A percentile compares a stretch with the other conserved stretches of the same genome.
Conservation (phyloP, 37 sponge, comb jelly and placozoan genomes). For the Dysidea cf. avara region DNA sequence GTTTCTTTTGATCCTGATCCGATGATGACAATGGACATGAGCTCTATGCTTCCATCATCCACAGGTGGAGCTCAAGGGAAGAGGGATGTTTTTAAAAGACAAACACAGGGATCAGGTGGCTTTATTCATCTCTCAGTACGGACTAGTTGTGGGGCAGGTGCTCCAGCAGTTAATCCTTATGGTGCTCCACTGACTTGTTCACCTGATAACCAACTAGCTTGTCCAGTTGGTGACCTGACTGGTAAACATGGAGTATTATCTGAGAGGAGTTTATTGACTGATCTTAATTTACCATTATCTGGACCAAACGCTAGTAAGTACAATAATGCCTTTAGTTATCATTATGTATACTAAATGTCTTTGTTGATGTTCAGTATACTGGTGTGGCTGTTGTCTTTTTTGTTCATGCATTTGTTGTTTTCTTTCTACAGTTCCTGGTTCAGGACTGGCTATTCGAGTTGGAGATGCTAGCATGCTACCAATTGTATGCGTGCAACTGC, state of each 20-base stretch:
- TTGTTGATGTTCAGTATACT: not conserved
- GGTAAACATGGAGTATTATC: constrained; percentile 52
- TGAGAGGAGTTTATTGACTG: constrained; percentile 49
- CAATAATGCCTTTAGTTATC: not conserved
- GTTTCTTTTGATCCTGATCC: too few relatives aligned
- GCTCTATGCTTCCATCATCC: too few relatives aligned
- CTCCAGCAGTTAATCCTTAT: not conserved
- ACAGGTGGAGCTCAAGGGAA: too few relatives aligned
- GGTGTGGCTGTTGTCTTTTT: not conserved
- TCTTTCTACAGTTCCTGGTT: not conserved
- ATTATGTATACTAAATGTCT: not conserved
- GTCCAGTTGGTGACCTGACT: not conserved
- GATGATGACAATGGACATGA: too few relatives aligned
- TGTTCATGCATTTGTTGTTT: not conserved
- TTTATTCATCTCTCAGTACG: too few relatives aligned
- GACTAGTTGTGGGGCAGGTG: not conserved
- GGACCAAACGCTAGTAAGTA: constrained; percentile 47
- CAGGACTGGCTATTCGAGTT: not conserved
- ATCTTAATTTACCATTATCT: constrained; percentile 66
- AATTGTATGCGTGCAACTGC: not conserved
- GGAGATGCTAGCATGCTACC: not conserved
- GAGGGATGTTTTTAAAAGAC: too few relatives aligned
- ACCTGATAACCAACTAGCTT: not conserved
- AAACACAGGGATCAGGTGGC: too few relatives aligned
- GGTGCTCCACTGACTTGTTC: constrained; percentile 1